Percentiles rank a stretch among this genome's conserved stretches.
Evolutionary conservation across 2,113 vertebrate genomes (phyloP).

Genomic region (Dromas ardeola): DNA sequence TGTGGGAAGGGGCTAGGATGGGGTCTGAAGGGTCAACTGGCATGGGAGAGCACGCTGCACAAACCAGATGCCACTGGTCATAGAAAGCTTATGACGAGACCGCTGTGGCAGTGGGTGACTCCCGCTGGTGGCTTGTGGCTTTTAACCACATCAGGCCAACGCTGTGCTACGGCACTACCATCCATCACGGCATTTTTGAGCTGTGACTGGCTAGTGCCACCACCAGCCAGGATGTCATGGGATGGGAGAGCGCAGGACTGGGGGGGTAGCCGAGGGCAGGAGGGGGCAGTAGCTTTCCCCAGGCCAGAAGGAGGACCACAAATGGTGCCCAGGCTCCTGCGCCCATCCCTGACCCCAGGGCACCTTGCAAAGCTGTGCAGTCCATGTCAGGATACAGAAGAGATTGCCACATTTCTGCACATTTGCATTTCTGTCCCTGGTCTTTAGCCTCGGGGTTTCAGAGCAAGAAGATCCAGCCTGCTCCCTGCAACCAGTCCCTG

Average conservation of each 20-base stretch:
- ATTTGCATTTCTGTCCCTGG: neutral
- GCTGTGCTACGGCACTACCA: neutral
- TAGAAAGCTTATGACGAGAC: neutral
- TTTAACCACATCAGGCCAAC: neutral
- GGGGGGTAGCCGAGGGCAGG: neutral
- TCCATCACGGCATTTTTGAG: neutral
- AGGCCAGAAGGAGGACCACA: neutral
- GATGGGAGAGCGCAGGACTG: neutral
- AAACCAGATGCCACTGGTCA: neutral
- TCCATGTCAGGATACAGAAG: neutral
- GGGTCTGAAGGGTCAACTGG: neutral
- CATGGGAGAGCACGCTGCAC: neutral
- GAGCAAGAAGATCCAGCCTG: neutral
- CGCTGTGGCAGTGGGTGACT: neutral
- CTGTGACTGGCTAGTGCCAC: neutral
- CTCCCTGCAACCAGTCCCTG: fast-evolving
- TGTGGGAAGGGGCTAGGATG: neutral
- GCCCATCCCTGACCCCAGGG: fast-evolving
- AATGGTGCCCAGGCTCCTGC: neutral
- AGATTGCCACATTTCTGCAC: neutral
- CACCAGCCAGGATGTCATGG: neutral
- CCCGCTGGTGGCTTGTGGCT: neutral
- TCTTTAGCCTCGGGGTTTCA: neutral
- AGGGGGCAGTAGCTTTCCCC: neutral
- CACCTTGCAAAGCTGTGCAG: neutral